Base-by-base conservation (phyloP, 2,888 invertebrate species). In the Ametastegia equiseti region DNA sequence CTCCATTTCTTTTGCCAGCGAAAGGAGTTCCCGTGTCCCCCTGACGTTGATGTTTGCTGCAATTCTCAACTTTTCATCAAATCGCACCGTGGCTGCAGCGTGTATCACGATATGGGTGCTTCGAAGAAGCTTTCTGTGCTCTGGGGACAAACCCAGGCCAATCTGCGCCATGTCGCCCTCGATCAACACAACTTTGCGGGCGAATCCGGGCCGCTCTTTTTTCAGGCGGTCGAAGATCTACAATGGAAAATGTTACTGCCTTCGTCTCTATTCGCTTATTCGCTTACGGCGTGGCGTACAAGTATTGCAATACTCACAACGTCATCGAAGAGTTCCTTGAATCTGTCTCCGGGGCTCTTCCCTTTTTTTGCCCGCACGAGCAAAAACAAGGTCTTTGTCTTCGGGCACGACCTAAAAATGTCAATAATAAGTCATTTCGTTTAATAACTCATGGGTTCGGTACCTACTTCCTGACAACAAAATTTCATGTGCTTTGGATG, bases 11-110 rank as follows among this genome's bases (percentile, higher is more conserved):
- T 93, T 94, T 82, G 95, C 95, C 15, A 97, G 91, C 2, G 92
- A 89, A 6, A 98, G 90, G 92, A 98, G 94, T 80, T 96, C 93
- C 89, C 96, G 96, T 0, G 97, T 97, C 65, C 97, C 98, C 80
- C 97, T 93, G 0, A 97, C 96, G 92, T 98, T 98, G 92, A 98
- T 93, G 81, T 97, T 93, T 5, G 98, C 96, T 0, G 98, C 97
- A 83, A 95, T 95, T 89, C 96, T 96, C 71, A 98, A 92, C 15
- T 95, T 95, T 90, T 98, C 98, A 90, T 98, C 98, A 89, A 98
- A 97, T 83, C 94, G 93, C 86, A 93, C 93, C 13, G 95, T 95
- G 30, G 95, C 95, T 2, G 95, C 95, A 19, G 42, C 93, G 88
- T 98, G 98, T 89, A 97, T 94, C 15, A 97, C 94, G 15, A 96